Evolutionary conservation across 2,888 invertebrate species (phyloP), one percentile per base, ranked within the genome.

Genomic region (Trichogramma evanescens): DNA sequence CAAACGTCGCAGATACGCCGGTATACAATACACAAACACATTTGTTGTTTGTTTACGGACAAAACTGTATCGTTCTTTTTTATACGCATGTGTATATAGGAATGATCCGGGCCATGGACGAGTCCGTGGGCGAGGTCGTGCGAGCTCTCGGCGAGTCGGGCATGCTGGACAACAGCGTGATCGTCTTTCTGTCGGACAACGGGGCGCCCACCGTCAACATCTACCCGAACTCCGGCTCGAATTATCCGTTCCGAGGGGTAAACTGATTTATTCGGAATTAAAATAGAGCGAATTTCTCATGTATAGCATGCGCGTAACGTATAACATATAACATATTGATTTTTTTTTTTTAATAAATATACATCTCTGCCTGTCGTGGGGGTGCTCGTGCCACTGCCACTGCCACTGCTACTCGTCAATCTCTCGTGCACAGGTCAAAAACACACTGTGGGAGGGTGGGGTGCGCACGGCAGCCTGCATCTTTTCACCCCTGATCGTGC

Each of bases 391-490:
- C n/a, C 52, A 41, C 13, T 6, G n/a, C n/a, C 6, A 49, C 10
- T 49, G 26, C 1, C 39, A 4, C 39, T 39, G 40, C 48, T n/a
- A 41, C 40, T 46, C 9, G 50, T 45, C n/a, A 46, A 49, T 42
- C 13, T 26, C 45, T 50, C 41, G 39, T 53, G 5, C 72, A 4
- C 66, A 85, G 86, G 82, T 86, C 74, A 95, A 95, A 77, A 81
- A 85, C 66, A 87, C 90, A 0, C 81, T 91, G 0, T 93, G 89
- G 85, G 95, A 96, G 78, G 95, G 95, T 4, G 93, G 85, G 0
- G 83, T 93, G 0, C 82, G 92, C 59, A 89, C 88, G 0, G 85
- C 86, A 0, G 90, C 89, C 0, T 86, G 89, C 51, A 80, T 93
- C 54, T 93, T 89, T 85, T 88, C 87, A 69, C 86, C 90, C 0